A percentile compares a stretch with the other conserved stretches of the same genome.
These are phyloP conservation scores for Tupaia chinensis DNA, from an alignment of 2,113 vertebrate genomes.

Conservation along the genomic window DNA sequence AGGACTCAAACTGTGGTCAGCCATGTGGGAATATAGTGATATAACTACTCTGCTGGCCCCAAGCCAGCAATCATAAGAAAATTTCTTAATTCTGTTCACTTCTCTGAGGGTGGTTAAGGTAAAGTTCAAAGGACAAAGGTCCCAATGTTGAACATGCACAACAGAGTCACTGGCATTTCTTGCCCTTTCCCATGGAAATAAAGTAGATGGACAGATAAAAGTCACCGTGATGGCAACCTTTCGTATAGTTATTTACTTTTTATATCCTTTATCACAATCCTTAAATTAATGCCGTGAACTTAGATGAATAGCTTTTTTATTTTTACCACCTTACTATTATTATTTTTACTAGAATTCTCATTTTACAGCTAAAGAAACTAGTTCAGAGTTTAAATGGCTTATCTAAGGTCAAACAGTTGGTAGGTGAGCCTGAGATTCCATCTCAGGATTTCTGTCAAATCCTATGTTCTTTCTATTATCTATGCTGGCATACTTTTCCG, in stretches of 20 bases:
- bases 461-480: slow-evolving; percentile 2
- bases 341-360: slow-evolving; percentile 46
- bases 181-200: slow-evolving; percentile 58
- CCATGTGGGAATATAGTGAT: too few relatives aligned
- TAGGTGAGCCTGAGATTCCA: slow-evolving; percentile 29
- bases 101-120: slow-evolving; percentile 31
- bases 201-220: slow-evolving; percentile 31
- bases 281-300: slow-evolving; percentile 44
- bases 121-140: slow-evolving; percentile 61
- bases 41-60: too few relatives aligned
- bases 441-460: slow-evolving; percentile 34
- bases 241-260: slow-evolving; percentile 58
- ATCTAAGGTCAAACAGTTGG: slow-evolving; percentile 12
- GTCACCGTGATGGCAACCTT: slow-evolving; percentile 36
- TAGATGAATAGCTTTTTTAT: background rate
- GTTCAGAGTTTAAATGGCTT: background rate
- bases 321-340: background rate
- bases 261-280: slow-evolving; percentile 31
- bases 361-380: slow-evolving; percentile 45
- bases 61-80: slow-evolving; percentile 12
- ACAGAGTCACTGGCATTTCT: slow-evolving; percentile 5
- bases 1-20: too few relatives aligned
- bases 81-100: slow-evolving; percentile 49
- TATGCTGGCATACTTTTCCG: background rate
- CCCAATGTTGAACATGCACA: slow-evolving; percentile 39